Evolutionary conservation across 1,140 invertebrate genomes (phyloP), one percentile per base, ranked within the genome.

Genomic region (Calycopis cecrops): DNA sequence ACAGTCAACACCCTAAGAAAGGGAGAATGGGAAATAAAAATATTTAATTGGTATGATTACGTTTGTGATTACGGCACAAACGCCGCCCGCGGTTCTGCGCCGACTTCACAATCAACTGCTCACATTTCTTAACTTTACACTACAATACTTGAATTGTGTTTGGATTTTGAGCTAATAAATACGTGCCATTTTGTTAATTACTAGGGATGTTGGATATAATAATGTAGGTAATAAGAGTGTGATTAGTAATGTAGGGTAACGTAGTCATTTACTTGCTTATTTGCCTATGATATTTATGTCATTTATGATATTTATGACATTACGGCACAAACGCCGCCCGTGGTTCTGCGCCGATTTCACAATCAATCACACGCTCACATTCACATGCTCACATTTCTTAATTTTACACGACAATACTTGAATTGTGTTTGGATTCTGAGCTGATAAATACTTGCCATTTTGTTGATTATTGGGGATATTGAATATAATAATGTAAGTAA

Each of bases 21-120:
- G 78, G 72, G 52, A 67, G 66, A 82, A 81, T 74, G 76, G 69
- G 21, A 75, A 83, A 86, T 76, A 79, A 83, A 81, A 81, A 86
- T 76, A 83, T 83, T 76, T 83, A 84, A 84, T 83, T 83, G 83
- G 80, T 73, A 69, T 80, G 71, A 82, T 85, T 82, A 80, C 62
- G 57, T 59, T 55, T 68, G 68, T 76, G 72, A 79, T 84, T 79
- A 78, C 62, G 53, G 59, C 48, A 60, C 47, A 78, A 74, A 85
- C 78, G 80, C 78, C 80, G 74, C 83, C 77, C 72, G 80, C 54
- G 60, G 75, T 55, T 60, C 60, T 54, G 55, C 68, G 57, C 42
- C 34, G 14, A 53, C 51, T 53, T 33, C 28, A 47, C 40, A 53
- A 53, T 44, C 18, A 44, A 53, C 52, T 47, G 40, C 38, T 44